Evolutionary conservation across 2,888 invertebrate species (phyloP).

Genomic region (Cryptus armator): DNA sequence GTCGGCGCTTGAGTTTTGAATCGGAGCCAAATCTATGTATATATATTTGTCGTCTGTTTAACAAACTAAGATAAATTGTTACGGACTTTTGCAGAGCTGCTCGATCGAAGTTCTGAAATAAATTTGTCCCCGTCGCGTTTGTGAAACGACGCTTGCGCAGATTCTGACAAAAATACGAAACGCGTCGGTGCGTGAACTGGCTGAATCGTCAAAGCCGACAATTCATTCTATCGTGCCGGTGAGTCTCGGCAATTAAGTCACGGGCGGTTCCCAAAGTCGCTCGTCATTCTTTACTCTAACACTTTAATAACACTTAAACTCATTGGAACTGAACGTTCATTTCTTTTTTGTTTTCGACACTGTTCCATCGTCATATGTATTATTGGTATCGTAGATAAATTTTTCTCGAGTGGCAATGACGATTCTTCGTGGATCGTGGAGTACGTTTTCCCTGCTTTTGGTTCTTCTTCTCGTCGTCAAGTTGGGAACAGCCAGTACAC

Average conservation of each 20-base stretch:
- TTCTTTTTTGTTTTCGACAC: not conserved
- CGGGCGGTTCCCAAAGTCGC: not conserved
- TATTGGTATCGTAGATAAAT: not conserved
- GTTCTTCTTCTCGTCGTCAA: not conserved
- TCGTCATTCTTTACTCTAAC: constrained; percentile 3
- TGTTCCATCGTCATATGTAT: not conserved
- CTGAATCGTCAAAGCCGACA: constrained; percentile 2
- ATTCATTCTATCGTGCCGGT: constrained; percentile 27
- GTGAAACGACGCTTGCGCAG: constrained; percentile 20
- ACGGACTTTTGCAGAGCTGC: not conserved
- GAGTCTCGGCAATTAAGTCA: not conserved
- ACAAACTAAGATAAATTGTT: not conserved
- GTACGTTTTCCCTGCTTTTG: constrained; percentile 12
- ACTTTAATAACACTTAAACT: not conserved
- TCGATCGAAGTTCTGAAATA: constrained; percentile 5
- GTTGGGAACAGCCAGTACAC: constrained; percentile 5
- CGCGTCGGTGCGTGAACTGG: not conserved
- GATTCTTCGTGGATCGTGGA: constrained; percentile 23
- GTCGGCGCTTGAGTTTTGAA: not conserved
- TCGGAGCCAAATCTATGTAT: not conserved
- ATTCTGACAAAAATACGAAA: not conserved
- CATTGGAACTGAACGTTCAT: not conserved
- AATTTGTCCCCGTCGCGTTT: not conserved
- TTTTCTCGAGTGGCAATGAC: constrained; percentile 16
- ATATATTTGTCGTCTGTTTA: not conserved